A percentile compares a stretch with the other conserved stretches of the same genome.
phyloP scores from a whole-genome alignment of 2,113 vertebrate species.

The Australoheros scitulus region DNA sequence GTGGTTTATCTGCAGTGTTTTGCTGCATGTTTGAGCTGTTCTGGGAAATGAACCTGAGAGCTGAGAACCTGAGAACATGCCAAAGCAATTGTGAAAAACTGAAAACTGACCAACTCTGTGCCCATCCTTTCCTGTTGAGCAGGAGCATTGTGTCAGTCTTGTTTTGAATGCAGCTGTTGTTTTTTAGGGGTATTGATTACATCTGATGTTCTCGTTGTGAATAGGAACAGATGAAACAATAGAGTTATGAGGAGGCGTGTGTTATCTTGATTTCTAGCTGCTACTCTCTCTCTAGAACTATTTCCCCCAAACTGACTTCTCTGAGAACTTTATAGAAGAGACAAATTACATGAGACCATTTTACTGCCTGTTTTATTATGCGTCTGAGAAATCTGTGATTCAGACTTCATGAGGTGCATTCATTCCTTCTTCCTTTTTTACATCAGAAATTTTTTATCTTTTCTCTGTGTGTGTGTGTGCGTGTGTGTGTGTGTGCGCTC shows the following conservation, averaged over 20 bases:
- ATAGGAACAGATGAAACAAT: background rate
- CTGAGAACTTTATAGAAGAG: no score
- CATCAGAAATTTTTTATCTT: background rate
- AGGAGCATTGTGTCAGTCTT: background rate
- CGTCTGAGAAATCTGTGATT: background rate
- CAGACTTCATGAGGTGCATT: background rate
- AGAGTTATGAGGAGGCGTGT: background rate
- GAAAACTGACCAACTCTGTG: background rate
- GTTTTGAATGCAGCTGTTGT: background rate
- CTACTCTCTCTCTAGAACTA: background rate
- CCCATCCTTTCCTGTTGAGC: background rate
- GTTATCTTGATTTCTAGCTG: background rate
- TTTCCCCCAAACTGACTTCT: no score
- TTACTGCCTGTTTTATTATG: background rate
- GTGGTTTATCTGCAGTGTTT: background rate
- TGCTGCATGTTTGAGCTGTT: background rate
- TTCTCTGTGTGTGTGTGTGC: background rate
- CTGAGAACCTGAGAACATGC: fast-evolving
- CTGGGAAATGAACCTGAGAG: background rate
- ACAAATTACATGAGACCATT: no score
- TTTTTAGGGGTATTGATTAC: background rate
- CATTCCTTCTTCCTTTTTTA: background rate
- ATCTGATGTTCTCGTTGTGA: background rate
- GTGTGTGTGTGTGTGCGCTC: conserved; percentile 9
- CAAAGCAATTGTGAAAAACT: background rate